phyloP scores from a whole-genome alignment of 2,888 invertebrate genomes.

The Pseudoips prasinana region DNA sequence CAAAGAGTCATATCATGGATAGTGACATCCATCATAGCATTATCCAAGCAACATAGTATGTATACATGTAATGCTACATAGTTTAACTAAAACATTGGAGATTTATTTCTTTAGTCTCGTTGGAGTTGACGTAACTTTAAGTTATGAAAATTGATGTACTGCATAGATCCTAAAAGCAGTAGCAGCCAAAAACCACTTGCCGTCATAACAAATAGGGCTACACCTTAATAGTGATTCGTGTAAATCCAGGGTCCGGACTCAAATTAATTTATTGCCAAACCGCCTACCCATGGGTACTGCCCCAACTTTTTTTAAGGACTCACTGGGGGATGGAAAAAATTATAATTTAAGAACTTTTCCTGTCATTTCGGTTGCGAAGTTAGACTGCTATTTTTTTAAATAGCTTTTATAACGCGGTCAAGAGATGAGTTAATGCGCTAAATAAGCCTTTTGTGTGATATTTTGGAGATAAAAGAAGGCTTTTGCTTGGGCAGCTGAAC shows the following conservation, averaged over 20 bases:
- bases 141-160: too few species aligned
- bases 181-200: background rate
- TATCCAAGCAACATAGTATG: too few species aligned
- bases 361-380: slow-evolving; percentile 19
- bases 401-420: too few species aligned
- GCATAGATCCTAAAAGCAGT: too few species aligned
- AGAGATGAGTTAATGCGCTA: slow-evolving; percentile 8
- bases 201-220: slow-evolving; percentile 15
- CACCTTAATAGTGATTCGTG: slow-evolving; percentile 21
- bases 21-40: too few species aligned
- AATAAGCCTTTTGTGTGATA: slow-evolving; percentile 4
- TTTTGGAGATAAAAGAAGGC: too few species aligned
- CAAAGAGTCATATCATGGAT: too few species aligned
- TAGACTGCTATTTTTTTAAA: slow-evolving; percentile 10
- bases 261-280: slow-evolving; percentile 65
- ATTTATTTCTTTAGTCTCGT: too few species aligned
- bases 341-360: slow-evolving; percentile 31
- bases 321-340: slow-evolving; percentile 8
- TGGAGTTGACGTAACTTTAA: too few species aligned
- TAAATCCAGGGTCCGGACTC: slow-evolving; percentile 31
- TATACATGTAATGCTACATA: too few species aligned
- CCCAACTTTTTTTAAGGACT: slow-evolving; percentile 11
- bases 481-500: too few species aligned
- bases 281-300: background rate
- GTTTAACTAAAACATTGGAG: too few species aligned